These are phyloP conservation scores for Zaprionus vittiger DNA, from an alignment of 1,140 invertebrate genomes.

Conservation along the genomic window DNA sequence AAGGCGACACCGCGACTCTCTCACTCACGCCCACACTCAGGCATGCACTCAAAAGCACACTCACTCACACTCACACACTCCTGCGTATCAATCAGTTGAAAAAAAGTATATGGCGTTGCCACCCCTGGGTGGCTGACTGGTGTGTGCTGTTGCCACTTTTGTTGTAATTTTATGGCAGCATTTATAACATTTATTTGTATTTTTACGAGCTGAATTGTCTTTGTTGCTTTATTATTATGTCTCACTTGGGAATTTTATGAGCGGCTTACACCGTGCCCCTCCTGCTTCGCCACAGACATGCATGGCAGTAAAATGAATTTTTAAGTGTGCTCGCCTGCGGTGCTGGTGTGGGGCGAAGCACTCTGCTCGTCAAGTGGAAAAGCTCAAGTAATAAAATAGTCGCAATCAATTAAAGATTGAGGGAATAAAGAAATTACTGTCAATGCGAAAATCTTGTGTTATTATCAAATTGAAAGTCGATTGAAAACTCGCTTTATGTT, in stretches of 20 bases:
- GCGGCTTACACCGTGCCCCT: constrained; percentile 1
- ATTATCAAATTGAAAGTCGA: background rate
- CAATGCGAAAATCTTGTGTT: background rate
- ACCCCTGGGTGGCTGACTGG: constrained; percentile 4
- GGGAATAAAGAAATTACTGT: background rate
- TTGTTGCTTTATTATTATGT: constrained; percentile 81
- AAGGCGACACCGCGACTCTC: constrained; percentile 44
- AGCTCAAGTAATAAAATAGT: constrained; percentile 32
- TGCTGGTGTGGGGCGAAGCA: background rate
- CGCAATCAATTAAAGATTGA: constrained; percentile 20
- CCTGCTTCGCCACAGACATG: background rate
- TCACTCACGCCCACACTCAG: constrained; percentile 21
- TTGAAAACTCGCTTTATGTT: background rate
- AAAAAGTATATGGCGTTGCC: constrained; percentile 44
- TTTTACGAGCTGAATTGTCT: constrained; percentile 79
- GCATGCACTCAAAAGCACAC: constrained; percentile 8
- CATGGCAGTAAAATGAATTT: constrained; percentile 33
- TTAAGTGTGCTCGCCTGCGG: constrained; percentile 22
- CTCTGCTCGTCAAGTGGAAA: constrained; percentile 16
- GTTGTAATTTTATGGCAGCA: constrained; percentile 79
- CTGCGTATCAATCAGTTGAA: constrained; percentile 73
- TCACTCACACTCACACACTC: constrained; percentile 10
- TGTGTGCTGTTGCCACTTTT: constrained; percentile 40
- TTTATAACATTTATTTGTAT: constrained; percentile 82
- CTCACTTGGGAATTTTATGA: constrained; percentile 74